Evolutionary conservation across 2,797 vertebrate species (phyloP).

Genomic region (Catostomus latipinnis): DNA sequence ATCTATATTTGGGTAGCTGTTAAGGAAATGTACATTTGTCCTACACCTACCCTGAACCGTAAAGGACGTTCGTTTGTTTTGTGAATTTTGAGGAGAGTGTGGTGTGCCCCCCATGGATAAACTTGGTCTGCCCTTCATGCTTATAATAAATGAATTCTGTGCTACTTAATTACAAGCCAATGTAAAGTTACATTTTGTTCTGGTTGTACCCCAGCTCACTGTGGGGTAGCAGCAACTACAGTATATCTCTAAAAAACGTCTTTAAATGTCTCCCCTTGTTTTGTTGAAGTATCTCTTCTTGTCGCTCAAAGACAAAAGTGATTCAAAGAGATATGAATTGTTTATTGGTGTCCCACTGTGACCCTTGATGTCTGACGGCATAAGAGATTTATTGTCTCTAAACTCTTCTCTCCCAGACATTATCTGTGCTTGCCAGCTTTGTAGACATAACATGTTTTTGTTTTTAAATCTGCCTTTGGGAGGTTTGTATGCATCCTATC

Average conservation of each 20-base stretch:
- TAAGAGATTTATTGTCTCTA: slow-evolving; percentile 46
- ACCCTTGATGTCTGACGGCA: slow-evolving; percentile 22
- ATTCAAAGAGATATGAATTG: slow-evolving; percentile 38
- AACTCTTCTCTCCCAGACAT: slow-evolving; percentile 39
- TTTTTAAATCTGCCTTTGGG: not conserved
- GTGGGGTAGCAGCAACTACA: not conserved
- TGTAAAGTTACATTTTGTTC: slow-evolving; percentile 2
- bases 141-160: slow-evolving; percentile 4
- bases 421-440: slow-evolving; percentile 45
- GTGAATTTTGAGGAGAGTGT: not conserved
- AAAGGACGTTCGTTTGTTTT: slow-evolving; percentile 1
- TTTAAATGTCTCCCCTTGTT: slow-evolving; percentile 11
- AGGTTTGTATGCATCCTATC: too few relatives aligned
- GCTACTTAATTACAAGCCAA: slow-evolving; percentile 10
- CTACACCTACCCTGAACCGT: not conserved
- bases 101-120: not conserved
- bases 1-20: not conserved
- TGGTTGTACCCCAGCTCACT: not conserved
- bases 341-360: slow-evolving; percentile 27
- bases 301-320: slow-evolving; percentile 26
- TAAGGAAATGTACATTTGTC: not conserved
- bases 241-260: not conserved
- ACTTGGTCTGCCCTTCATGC: not conserved
- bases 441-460: slow-evolving; percentile 7
- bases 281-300: not conserved